Evolutionary conservation across 2,888 invertebrate genomes (phyloP), one percentile per base, ranked within the genome.

Genomic region (Piscicola geometra): DNA sequence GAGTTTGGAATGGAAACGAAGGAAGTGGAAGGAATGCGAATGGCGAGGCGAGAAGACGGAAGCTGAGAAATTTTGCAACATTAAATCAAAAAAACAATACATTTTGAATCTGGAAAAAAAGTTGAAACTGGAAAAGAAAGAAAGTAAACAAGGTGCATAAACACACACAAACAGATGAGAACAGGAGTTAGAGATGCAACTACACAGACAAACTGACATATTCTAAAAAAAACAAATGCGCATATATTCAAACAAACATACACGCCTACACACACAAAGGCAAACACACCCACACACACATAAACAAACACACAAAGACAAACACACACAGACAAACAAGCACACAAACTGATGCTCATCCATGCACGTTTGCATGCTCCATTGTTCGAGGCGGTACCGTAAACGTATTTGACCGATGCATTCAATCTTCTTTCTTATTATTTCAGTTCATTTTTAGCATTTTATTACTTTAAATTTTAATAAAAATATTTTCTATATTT

Each of bases 251-350:
- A 18, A 56, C 60, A 56, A 9, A 56, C 60, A 56, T n/a, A 56
- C 60, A 56, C 60, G n/a, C 60, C 9, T 3, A 56, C 60, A 56
- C 60, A 56, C 60, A 56, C 60, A 56, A 9, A 56, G 15, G n/a
- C 60, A 56, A 9, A 56, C 60, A 56, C 60, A 56, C 60, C 9
- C 60, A 56, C 60, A 56, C 60, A 56, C 60, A 56, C 60, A 56
- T 5, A 56, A 9, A 56, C 60, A 56, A 5, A 56, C 60, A 56
- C 60, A 56, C 60, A 56, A 9, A 56, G 15, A 56, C 60, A 56
- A 9, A 56, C 60, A 56, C 60, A 56, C 60, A 56, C 60, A 56
- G 15, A 56, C 60, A 56, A 9, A 56, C 60, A 56, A 18, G n/a
- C 5, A 5, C 60, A 56, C 60, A 56, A 9, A 56, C 12, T 18